Percentiles rank a stretch among this genome's conserved stretches.
Evolutionary conservation across 2,888 invertebrate species (phyloP).

Genomic region (Lamellibrachia satsuma): DNA sequence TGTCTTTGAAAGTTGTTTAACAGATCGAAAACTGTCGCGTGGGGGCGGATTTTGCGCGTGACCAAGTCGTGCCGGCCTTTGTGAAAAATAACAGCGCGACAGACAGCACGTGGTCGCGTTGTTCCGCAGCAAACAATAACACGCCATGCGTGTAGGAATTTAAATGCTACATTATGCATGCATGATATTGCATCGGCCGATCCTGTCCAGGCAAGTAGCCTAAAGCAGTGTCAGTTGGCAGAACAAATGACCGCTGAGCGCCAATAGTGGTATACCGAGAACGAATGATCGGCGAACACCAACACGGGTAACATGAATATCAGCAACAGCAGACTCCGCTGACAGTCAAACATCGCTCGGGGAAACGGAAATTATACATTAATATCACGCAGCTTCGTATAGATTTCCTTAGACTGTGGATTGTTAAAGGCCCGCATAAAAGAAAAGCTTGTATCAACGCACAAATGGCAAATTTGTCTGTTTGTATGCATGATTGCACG

Average conservation of each 20-base stretch:
- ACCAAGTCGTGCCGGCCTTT: not conserved
- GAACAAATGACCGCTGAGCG: not conserved
- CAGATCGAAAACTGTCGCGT: not conserved
- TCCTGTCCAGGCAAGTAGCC: not conserved
- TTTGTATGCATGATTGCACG: not conserved
- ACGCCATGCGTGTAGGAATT: not conserved
- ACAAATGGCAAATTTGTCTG: not conserved
- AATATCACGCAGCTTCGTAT: not conserved
- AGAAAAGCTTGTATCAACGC: not conserved
- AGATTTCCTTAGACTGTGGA: not conserved
- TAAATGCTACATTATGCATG: not conserved
- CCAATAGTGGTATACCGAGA: not conserved
- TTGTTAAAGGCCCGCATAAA: not conserved
- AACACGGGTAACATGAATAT: not conserved
- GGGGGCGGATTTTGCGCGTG: not conserved
- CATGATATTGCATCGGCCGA: not conserved
- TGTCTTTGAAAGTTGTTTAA: not conserved
- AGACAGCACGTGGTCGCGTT: not conserved
- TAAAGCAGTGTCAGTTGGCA: not conserved
- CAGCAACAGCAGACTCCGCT: not conserved
- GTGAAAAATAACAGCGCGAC: not conserved
- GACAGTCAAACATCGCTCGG: constrained; percentile 8
- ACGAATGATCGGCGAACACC: not conserved
- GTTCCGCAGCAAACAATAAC: not conserved
- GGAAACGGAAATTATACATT: not conserved